Base-by-base conservation (phyloP, 1,140 invertebrate species). In the Drosophila erecta region DNA sequence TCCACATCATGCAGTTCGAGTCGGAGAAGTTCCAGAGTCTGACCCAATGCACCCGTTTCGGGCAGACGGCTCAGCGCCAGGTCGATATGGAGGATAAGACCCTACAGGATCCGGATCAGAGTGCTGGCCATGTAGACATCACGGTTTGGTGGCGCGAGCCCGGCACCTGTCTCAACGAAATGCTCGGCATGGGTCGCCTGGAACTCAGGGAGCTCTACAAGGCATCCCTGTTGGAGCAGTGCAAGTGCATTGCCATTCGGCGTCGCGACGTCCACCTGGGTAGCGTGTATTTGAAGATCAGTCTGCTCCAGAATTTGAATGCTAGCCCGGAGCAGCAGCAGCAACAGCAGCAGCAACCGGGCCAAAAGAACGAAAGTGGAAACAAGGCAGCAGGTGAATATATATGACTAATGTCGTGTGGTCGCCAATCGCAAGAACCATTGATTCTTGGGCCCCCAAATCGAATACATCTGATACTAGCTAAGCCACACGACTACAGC, bases 111-210 rank as follows among this genome's bases (percentile, higher is more conserved):
- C 47, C 71, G 59, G 83, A 22, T 8, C 17, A n/a, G 30, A 37
- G 20, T n/a, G 60, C 20, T 15, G 64, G 90, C 8, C 74, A 71
- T 44, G 80, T 91, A 61, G 74, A 91, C 69, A 87, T 91, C 20
- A 84, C 85, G 6, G 77, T 91, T 10, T 91, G 90, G 90, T 91
- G 90, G 90, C 90, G 90, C 41, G 90, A 91, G n/a, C 90, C 90
- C 0, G 90, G 90, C 40, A 91, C 90, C 8, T 91, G 90, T 46
- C 81, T 91, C 8, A 91, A 91, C 50, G 90, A 91, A 74, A 79
- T 91, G 79, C 70, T 91, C 10, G 90, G 90, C 61, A 90, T 91
- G 85, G 90, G 90, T 5, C 61, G 62, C 0, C 57, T 91, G 14
- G 79, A 86, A 7, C 72, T 91, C n/a, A 46, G 57, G 7, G 90